Evolutionary conservation across 2,797 vertebrate genomes (phyloP), one percentile per base, ranked within the genome.

Genomic region (Salmo trutta): DNA sequence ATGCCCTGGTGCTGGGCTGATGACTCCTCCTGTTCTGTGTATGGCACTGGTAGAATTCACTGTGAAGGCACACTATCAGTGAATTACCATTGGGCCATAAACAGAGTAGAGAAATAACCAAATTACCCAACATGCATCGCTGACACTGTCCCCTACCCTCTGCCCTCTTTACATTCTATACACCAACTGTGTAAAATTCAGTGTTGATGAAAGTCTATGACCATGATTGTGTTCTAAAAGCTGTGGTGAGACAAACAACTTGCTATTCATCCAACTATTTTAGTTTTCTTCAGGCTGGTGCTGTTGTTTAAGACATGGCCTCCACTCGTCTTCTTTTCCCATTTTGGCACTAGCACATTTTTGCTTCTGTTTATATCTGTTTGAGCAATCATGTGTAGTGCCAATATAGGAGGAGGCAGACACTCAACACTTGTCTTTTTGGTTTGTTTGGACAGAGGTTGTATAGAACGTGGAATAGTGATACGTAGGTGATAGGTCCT

Each of bases 11-110:
- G 79, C 77, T 41, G 80, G 79, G 78, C 83, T 85, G 90, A 96
- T 91, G 19, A 65, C n/a, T 74, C 41, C 41, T 47, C 73, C 97
- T 98, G 96, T 98, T 97, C 97, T 99, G 97, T 98, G 97, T 99
- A 98, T 98, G 98, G 98, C 98, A 98, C 97, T 99, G 98, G 98
- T 99, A 99, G 98, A 99, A 99, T 99, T 99, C 98, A 99, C 98
- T 99, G 98, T 99, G 96, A 96, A 95, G 95, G 95, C 93, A 95
- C 94, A 95, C 94, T 92, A 97, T 98, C 97, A 98, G 97, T 99
- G 98, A 98, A 99, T 99, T 99, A 98, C 97, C 97, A 98, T 98
- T 98, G 98, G 98, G 98, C 97, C 98, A 99, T 99, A 99, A 97
- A 99, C 97, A 95, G 95, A 95, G 95, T 94, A 95, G 95, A 95